A percentile compares a stretch with the other conserved stretches of the same genome.
phyloP scores from a whole-genome alignment of 2,888 invertebrate species.

The Chloroclysta siterata region DNA sequence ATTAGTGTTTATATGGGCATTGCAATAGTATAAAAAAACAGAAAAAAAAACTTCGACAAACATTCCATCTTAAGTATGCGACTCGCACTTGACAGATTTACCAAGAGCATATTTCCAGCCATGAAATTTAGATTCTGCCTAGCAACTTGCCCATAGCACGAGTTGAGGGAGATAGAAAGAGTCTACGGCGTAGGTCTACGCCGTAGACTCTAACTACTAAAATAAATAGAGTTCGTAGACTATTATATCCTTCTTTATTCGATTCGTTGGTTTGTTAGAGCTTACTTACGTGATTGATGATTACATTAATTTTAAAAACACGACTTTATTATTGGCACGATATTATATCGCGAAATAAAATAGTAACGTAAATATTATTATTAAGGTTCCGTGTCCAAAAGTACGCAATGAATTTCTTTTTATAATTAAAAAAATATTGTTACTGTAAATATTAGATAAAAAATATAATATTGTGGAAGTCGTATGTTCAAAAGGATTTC shows the following conservation, averaged over 20 bases:
- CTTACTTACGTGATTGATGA: slow-evolving; percentile 1
- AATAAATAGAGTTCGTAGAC: background rate
- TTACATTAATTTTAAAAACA: background rate
- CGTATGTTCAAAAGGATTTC: no score
- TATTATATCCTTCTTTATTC: slow-evolving; percentile 1
- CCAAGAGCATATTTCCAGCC: no score
- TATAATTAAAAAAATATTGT: no score
- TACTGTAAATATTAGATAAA: no score
- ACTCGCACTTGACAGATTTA: no score
- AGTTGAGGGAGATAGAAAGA: background rate
- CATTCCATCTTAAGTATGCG: no score
- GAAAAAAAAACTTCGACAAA: no score
- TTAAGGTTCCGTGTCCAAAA: background rate
- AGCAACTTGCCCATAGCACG: background rate
- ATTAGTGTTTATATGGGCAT: no score
- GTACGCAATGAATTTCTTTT: no score
- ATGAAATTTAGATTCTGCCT: no score
- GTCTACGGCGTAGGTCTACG: background rate
- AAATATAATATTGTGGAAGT: no score
- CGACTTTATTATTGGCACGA: slow-evolving; percentile 2
- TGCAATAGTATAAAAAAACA: no score
- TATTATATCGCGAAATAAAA: background rate
- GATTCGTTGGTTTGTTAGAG: slow-evolving; percentile 1
- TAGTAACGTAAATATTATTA: background rate
- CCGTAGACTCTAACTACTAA: slow-evolving; percentile 3